Conservation (phyloP, 2,113 vertebrate genomes). For the Notothenia rossii region DNA sequence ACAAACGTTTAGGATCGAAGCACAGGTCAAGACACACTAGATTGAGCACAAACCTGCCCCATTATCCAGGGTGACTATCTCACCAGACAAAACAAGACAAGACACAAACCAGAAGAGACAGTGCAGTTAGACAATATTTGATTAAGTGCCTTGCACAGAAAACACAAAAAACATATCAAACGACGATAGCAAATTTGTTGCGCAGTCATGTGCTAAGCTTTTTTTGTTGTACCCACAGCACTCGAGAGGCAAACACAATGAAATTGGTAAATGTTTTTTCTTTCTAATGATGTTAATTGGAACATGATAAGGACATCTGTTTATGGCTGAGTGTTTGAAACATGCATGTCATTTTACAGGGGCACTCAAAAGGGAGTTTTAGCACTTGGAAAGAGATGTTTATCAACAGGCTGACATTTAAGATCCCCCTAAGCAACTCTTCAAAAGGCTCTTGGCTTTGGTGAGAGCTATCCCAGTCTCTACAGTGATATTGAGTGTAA, state of each 20-base stretch:
- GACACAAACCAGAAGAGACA: conserved; percentile 73
- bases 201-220: conserved; percentile 39
- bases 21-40: conserved; percentile 61
- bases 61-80: conserved; percentile 74
- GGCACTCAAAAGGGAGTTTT: conserved; percentile 48
- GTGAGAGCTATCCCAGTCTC: conserved; percentile 38
- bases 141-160: conserved; percentile 25
- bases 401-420: conserved; percentile 66
- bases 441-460: conserved; percentile 45
- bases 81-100: conserved; percentile 74
- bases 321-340: conserved; percentile 18
- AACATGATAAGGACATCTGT: conserved; percentile 7
- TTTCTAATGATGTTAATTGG: conserved; percentile 29
- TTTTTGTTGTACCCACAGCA: conserved; percentile 35
- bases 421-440: conserved; percentile 16
- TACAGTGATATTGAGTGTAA: conserved; percentile 44
- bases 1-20: conserved; percentile 42
- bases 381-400: conserved; percentile 50
- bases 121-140: conserved; percentile 65
- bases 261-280: conserved; percentile 12
- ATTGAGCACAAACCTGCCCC: conserved; percentile 81
- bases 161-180: conserved; percentile 43
- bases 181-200: conserved; percentile 30
- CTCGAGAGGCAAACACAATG: conserved; percentile 38
- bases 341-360: conserved; percentile 25